Evolutionary conservation across 64 coral and sea anemone genomes (phyloP).

Genomic region (Actinia tenebrosa): DNA sequence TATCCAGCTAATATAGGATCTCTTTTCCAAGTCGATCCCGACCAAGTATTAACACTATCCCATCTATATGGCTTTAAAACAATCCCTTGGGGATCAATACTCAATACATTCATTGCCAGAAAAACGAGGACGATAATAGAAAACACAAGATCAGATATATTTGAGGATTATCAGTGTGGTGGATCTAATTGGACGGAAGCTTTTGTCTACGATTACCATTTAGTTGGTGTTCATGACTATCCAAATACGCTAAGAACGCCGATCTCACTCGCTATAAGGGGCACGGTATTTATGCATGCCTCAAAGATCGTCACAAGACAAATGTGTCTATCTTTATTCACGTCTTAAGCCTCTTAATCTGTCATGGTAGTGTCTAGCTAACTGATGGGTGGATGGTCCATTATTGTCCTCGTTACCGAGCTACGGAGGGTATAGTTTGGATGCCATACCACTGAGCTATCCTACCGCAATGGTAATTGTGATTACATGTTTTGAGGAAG

Average conservation of each 20-base stretch:
- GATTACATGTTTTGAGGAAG: background rate
- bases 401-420: too few species aligned
- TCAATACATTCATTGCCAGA: background rate
- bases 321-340: background rate
- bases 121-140: background rate
- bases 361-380: background rate
- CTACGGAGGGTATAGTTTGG: background rate
- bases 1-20: too few species aligned
- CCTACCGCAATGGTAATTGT: background rate
- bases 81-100: background rate
- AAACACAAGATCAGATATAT: background rate
- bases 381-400: too few species aligned
- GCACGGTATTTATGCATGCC: background rate
- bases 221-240: background rate
- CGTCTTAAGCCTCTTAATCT: background rate
- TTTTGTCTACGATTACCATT: background rate
- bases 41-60: too few species aligned
- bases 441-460: background rate
- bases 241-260: background rate
- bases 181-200: conserved; percentile 14
- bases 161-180: background rate
- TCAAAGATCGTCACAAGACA: background rate
- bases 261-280: background rate
- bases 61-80: background rate
- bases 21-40: too few species aligned